phyloP scores from a whole-genome alignment of 2,888 invertebrate species.

The Coleophora deauratella region DNA sequence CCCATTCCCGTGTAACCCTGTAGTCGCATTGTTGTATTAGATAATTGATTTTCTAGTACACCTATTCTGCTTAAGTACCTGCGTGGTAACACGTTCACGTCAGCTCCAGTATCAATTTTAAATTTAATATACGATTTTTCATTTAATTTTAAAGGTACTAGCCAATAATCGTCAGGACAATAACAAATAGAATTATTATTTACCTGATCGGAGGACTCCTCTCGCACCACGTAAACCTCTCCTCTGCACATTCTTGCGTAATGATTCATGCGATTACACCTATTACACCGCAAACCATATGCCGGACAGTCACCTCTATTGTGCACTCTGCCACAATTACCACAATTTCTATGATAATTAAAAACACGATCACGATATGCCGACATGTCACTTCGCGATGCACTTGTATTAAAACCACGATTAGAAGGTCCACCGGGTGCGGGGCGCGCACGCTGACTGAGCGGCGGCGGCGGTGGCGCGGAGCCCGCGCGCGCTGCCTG shows the following conservation, averaged over 20 bases:
- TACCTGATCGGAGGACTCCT: constrained; percentile 17
- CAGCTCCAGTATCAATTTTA: constrained; percentile 19
- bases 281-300: constrained; percentile 11
- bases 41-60: constrained; percentile 8
- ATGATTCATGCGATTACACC: constrained; percentile 13
- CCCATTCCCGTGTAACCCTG: constrained; percentile 14
- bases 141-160: constrained; percentile 11
- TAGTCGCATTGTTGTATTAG: constrained; percentile 7
- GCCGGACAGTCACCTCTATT: constrained; percentile 13
- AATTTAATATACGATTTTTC: constrained; percentile 9
- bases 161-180: constrained; percentile 9
- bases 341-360: neutral
- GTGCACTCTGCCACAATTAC: constrained; percentile 11
- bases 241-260: constrained; percentile 14
- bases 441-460: no score
- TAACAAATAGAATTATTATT: constrained; percentile 2
- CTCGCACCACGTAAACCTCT: constrained; percentile 8
- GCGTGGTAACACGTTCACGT: constrained; percentile 17
- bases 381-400: neutral
- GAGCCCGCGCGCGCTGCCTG: neutral
- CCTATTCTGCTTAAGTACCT: constrained; percentile 2
- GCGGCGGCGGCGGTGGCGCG: no score
- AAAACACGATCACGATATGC: no score
- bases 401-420: neutral
- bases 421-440: neutral